Percentiles rank a stretch among this genome's conserved stretches.
Conservation (phyloP, 2,888 invertebrate species). For the Syritta pipiens region DNA sequence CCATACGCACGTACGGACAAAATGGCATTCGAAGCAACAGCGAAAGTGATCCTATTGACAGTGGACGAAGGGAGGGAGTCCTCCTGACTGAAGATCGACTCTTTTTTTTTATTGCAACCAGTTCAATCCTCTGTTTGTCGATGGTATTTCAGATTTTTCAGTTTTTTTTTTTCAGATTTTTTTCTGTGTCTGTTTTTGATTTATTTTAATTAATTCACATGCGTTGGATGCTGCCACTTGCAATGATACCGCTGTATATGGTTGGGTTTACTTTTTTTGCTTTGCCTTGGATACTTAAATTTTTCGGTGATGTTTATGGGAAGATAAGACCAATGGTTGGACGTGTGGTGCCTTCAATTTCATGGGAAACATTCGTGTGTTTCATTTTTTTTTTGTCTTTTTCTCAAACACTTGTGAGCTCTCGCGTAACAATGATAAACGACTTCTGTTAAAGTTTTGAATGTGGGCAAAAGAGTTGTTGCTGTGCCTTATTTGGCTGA, state of each 20-base stretch:
- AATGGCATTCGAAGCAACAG: slow-evolving; percentile 14
- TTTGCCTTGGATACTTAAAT: slow-evolving; percentile 32
- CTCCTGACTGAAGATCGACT: no score
- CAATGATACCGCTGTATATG: slow-evolving; percentile 46
- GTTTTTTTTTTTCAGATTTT: background rate
- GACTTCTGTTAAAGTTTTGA: slow-evolving; percentile 27
- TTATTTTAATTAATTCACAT: slow-evolving; percentile 51
- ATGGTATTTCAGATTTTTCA: background rate
- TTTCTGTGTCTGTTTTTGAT: background rate
- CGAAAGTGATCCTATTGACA: slow-evolving; percentile 67
- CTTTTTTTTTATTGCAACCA: no score
- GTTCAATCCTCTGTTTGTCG: slow-evolving; percentile 47
- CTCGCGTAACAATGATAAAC: slow-evolving; percentile 50
- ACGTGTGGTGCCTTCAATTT: slow-evolving; percentile 35
- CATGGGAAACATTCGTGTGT: slow-evolving; percentile 37
- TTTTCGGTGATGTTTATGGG: slow-evolving; percentile 35
- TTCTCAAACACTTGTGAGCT: background rate
- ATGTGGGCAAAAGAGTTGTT: slow-evolving; percentile 32
- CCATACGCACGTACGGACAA: slow-evolving; percentile 6
- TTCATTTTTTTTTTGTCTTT: slow-evolving; percentile 9
- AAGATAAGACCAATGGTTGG: slow-evolving; percentile 39
- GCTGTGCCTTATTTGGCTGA: slow-evolving; percentile 16
- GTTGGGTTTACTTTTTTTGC: slow-evolving; percentile 24
- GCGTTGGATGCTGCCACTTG: slow-evolving; percentile 55
- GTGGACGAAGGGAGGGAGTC: no score